Percentiles rank a stretch among this genome's conserved stretches.
Evolutionary conservation across 2,888 invertebrate genomes (phyloP).

Genomic region (Xestia xanthographa): DNA sequence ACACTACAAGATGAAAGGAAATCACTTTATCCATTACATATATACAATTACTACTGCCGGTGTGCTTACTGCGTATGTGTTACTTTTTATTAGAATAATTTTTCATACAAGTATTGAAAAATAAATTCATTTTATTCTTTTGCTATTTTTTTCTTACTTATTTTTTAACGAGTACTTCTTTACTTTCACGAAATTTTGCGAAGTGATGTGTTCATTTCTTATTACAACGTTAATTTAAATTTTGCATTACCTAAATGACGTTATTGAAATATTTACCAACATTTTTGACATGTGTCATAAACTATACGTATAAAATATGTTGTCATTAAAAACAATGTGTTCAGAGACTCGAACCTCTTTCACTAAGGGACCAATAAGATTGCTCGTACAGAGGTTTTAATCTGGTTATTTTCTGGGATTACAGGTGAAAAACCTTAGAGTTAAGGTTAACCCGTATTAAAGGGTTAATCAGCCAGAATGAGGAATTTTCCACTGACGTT

Average conservation of each 20-base stretch:
- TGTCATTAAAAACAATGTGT: not conserved
- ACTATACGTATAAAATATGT: constrained; percentile 15
- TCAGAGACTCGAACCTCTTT: not conserved
- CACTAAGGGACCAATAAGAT: not conserved
- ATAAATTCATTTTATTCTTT: constrained; percentile 21
- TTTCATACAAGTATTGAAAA: not conserved
- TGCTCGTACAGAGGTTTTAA: not conserved
- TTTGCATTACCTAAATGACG: constrained; percentile 12
- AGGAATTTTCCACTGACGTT: too few species aligned
- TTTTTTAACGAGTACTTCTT: constrained; percentile 17
- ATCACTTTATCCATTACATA: not conserved
- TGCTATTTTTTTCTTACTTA: constrained; percentile 43
- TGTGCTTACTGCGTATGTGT: not conserved
- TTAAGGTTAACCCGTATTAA: too few species aligned
- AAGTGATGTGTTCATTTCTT: not conserved
- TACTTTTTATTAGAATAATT: not conserved
- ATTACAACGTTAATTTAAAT: not conserved
- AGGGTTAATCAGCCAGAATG: too few species aligned
- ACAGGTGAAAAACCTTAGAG: not conserved
- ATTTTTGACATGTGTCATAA: constrained; percentile 36
- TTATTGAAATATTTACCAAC: constrained; percentile 34
- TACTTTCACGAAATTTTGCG: constrained; percentile 36
- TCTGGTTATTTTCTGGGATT: not conserved
- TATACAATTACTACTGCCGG: not conserved
- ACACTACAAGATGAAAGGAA: not conserved